Conservation (phyloP, 2,888 invertebrate genomes). For the Mactromeris polynyma region DNA sequence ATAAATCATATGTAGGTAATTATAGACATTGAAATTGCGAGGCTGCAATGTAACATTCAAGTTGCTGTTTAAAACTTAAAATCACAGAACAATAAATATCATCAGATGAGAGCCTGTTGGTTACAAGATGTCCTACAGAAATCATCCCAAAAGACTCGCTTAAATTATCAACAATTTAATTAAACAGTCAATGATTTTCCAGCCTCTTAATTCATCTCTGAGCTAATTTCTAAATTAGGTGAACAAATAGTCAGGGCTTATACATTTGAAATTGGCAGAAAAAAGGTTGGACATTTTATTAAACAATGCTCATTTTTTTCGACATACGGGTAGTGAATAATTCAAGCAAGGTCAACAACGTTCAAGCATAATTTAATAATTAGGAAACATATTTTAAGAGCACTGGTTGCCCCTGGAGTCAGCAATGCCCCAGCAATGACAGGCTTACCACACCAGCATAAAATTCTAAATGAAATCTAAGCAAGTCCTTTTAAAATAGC, state of each 20-base stretch:
- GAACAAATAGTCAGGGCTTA: neutral
- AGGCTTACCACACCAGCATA: neutral
- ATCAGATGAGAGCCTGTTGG: neutral
- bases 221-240: slow-evolving; percentile 9
- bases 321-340: slow-evolving; percentile 1
- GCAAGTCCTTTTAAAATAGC: neutral
- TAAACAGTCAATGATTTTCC: slow-evolving; percentile 16
- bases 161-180: slow-evolving; percentile 7
- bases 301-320: neutral
- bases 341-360: neutral
- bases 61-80: too few relatives aligned
- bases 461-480: neutral
- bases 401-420: neutral
- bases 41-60: too few relatives aligned
- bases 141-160: neutral
- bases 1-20: too few relatives aligned
- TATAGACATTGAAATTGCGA: too few relatives aligned
- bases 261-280: slow-evolving; percentile 9
- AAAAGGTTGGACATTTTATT: slow-evolving; percentile 1
- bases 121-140: neutral
- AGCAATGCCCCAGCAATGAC: too few relatives aligned
- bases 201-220: neutral
- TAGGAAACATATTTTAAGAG: neutral
- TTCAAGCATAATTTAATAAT: slow-evolving; percentile 10
- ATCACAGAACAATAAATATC: neutral